A percentile compares a stretch with the other conserved stretches of the same genome.
Evolutionary conservation across 2,888 invertebrate genomes (phyloP).

Genomic region (Odontocerum albicorne): DNA sequence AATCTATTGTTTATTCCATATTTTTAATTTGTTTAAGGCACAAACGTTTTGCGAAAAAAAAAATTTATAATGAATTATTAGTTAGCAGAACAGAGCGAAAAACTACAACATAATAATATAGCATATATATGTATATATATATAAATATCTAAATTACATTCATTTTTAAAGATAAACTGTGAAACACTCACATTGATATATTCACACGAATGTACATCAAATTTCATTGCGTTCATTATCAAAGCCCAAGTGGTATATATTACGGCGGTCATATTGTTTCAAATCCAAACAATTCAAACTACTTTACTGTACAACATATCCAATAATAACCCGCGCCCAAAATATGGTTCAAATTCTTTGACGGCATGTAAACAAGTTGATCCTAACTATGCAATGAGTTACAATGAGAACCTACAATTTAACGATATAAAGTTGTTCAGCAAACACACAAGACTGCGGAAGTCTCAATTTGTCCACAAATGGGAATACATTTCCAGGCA

Average conservation of each 20-base stretch:
- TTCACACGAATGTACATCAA: constrained; percentile 11
- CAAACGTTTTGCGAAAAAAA: constrained; percentile 27
- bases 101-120: not conserved
- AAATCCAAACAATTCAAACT: not conserved
- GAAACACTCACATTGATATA: constrained; percentile 10
- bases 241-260: constrained; percentile 18
- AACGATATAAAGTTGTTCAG: too few species aligned
- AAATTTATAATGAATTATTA: not conserved
- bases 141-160: constrained; percentile 10
- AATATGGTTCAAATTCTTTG: too few species aligned
- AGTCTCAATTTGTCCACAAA: too few species aligned
- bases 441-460: too few species aligned
- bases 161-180: not conserved
- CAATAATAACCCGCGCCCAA: too few species aligned
- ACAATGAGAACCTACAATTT: too few species aligned
- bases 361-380: too few species aligned
- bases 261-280: constrained; percentile 17
- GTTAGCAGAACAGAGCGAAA: not conserved
- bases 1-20: constrained; percentile 25
- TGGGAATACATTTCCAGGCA: too few species aligned
- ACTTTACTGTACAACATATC: not conserved
- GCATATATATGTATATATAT: constrained; percentile 7
- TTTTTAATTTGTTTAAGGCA: constrained; percentile 35
- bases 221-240: constrained; percentile 26
- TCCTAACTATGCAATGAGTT: too few species aligned